phyloP scores from a whole-genome alignment of 2,113 vertebrate species.

The Aplodontia rufa region DNA sequence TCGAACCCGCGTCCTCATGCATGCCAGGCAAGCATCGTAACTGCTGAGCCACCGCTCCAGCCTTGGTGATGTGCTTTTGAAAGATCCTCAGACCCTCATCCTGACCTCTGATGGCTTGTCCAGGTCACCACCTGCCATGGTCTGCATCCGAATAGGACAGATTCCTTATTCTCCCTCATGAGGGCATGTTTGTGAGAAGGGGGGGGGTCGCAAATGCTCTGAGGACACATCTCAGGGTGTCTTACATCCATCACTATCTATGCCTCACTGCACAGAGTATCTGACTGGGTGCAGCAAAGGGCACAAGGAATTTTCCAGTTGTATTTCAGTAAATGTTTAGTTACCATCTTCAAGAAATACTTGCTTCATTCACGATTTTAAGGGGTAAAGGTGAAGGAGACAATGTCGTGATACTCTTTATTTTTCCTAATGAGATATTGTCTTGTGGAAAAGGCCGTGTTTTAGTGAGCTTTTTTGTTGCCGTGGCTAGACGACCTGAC shows the following conservation, averaged over 20 bases:
- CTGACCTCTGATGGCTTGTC: background rate
- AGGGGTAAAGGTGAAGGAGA: background rate
- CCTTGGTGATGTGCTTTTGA: too few species aligned
- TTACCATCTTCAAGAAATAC: background rate
- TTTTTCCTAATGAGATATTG: background rate
- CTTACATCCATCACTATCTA: too few species aligned
- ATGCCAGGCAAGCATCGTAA: too few species aligned
- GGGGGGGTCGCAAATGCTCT: too few species aligned
- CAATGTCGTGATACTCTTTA: background rate
- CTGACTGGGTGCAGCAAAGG: background rate
- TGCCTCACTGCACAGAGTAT: too few species aligned
- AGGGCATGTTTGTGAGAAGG: background rate
- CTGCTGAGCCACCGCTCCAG: too few species aligned
- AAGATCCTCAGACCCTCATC: background rate
- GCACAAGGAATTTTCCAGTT: background rate
- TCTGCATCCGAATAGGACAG: background rate
- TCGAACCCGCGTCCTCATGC: too few species aligned
- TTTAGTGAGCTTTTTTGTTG: too few species aligned
- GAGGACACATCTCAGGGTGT: too few species aligned
- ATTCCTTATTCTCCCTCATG: background rate
- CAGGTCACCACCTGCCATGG: background rate
- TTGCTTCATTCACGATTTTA: background rate
- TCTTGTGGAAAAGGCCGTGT: too few species aligned
- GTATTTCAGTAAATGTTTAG: slow-evolving; percentile 7
- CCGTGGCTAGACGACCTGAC: too few species aligned